Percentiles rank a stretch among this genome's conserved stretches.
Conservation (phyloP, 2,888 invertebrate genomes). For the Rotaria macrura region DNA sequence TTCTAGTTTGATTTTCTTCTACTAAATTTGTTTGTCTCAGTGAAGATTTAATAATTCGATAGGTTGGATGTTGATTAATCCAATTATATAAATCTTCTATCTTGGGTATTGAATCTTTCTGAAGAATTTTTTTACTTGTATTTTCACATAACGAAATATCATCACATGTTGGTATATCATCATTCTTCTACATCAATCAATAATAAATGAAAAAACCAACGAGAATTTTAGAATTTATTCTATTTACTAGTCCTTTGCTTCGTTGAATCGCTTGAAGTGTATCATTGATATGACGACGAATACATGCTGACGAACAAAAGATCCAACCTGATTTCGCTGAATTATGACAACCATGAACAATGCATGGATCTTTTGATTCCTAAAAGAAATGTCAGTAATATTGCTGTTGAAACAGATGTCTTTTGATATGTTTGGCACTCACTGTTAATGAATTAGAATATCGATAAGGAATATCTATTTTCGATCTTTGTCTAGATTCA, state of each 20-base stretch:
- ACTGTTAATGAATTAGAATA: not conserved
- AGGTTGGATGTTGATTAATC: not conserved
- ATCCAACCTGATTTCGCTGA: not conserved
- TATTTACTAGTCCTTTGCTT: not conserved
- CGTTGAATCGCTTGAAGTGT: not conserved
- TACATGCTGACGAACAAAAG: not conserved
- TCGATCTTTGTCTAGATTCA: not conserved
- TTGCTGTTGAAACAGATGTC: not conserved
- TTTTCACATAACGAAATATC: not conserved
- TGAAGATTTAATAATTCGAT: not conserved
- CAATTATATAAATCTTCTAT: not conserved
- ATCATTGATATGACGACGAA: not conserved
- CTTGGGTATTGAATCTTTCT: not conserved
- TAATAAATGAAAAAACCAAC: too few species aligned
- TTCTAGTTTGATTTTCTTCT: not conserved
- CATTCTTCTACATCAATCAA: not conserved
- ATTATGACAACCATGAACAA: not conserved
- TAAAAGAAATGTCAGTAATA: not conserved
- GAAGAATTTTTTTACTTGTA: not conserved
- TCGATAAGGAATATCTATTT: not conserved
- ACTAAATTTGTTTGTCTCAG: not conserved
- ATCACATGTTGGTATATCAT: not conserved
- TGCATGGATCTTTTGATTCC: not conserved
- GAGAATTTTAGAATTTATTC: too few species aligned
- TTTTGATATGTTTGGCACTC: not conserved